Evolutionary conservation across 1,140 invertebrate species (phyloP), one percentile per base, ranked within the genome.

Genomic region (Dinothrombium tinctorium): DNA sequence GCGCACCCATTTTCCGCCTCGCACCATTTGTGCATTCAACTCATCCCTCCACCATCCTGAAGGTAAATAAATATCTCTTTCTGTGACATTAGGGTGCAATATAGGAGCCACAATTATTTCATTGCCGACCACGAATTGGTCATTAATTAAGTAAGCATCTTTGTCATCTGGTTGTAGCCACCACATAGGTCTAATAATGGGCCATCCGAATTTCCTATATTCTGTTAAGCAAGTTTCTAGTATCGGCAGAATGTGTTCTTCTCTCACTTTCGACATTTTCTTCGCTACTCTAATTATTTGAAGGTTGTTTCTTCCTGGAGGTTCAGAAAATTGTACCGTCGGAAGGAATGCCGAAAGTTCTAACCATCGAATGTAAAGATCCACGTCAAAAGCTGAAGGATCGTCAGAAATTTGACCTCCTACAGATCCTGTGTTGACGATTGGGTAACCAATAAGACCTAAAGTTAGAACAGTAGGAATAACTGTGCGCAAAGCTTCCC

Each of bases 301-400:
- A 49, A 78, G 72, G 12, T 72, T 59, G 51, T 86, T 90, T 50
- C 81, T 75, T 52, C 74, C 82, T 0, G 87, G 86, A 5, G 83
- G 56, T 51, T 82, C 71, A 0, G 79, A 82, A 49, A 87, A 89
- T 53, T 87, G 76, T 53, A 94, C 76, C 0, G 84, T 75, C 0
- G 87, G 83, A 33, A 95, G 53, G 53, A 92, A 92, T 0, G 79
- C 76, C n/a, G 78, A 74, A 43, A 86, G 59, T 54, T 92, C 79
- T n/a, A 92, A 56, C 89, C 89, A 96, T 36, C 89, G 64, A 35
- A 89, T 73, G 52, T 82, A 95, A 6, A 96, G 59, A 53, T 95
- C 82, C 47, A 71, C 68, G n/a, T n/a, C n/a, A 0, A 26, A 38
- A 7, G 15, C 15, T 2, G 24, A 20, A 40, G 21, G 12, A 33